Base-by-base conservation (phyloP, 2,113 vertebrate genomes). In the Burhinus bistriatus region DNA sequence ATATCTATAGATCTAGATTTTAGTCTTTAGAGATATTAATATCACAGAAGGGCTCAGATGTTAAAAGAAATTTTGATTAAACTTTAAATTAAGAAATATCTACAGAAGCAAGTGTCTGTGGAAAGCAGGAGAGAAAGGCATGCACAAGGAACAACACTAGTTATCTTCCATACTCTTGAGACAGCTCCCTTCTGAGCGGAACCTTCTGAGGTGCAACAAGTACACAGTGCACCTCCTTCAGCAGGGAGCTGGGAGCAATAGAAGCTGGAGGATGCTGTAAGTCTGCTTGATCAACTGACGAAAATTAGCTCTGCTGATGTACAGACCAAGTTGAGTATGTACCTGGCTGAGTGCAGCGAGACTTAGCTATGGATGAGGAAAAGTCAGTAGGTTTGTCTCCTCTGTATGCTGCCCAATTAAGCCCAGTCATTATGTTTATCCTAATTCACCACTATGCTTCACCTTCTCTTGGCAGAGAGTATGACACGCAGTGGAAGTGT, bases 1-100 rank as follows among this genome's bases (percentile, higher is more conserved):
- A 45, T 86, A 95, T 57, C 66, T 85, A 72, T 70, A 93, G 65
- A 94, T 94, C 52, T 84, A 19, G 2, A 68, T 78, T 93, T 88
- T 38, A 69, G 81, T 94, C 90, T 87, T 93, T 83, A 70, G 87
- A 96, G 95, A 92, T 83, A 90, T 58, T 83, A 85, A 65, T 61
- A 40, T 77, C 75, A 80, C 62, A 78, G 77, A 92, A 95, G 71
- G 62, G n/a, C n/a, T 92, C 83, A 91, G 69, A 85, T 55, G 32
- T 62, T 83, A 66, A 86, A 88, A 86, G 58, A 90, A 90, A 94
- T 58, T 81, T 88, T 92, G 66, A 95, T 93, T 94, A 94, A 95
- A 93, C 13, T 86, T 97, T 90, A 92, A 79, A 93, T 91, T 91
- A 96, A 86, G 68, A 93, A 81, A 81, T 69, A 81, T 51, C 85